Percentiles rank a stretch among this genome's conserved stretches.
These are phyloP conservation scores for Sylvia borin DNA, from an alignment of 2,797 vertebrate species.

Conservation along the genomic window DNA sequence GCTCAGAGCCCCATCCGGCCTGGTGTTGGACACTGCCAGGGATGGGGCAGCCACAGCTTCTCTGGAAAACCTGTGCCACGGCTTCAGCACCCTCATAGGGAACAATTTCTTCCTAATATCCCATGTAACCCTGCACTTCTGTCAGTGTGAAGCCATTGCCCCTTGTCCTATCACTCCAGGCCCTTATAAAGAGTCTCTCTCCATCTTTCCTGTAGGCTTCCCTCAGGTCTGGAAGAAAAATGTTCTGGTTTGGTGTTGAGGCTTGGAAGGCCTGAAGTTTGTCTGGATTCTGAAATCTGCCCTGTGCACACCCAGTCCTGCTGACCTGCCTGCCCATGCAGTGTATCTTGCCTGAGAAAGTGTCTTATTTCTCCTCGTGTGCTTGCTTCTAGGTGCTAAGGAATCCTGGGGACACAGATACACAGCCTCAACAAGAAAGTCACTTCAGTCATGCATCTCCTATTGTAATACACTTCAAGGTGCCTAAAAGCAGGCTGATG, in stretches of 20 bases:
- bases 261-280: background rate
- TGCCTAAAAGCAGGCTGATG: background rate
- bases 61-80: background rate
- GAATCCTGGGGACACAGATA: background rate
- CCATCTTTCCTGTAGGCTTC: background rate
- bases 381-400: background rate
- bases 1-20: background rate
- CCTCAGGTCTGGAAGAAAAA: background rate
- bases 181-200: background rate
- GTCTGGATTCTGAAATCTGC: background rate
- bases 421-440: background rate
- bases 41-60: background rate
- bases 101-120: background rate
- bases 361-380: background rate
- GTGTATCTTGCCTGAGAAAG: background rate
- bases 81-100: rapidly evolving
- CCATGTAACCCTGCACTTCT: rapidly evolving
- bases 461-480: background rate
- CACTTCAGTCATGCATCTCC: background rate
- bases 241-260: background rate
- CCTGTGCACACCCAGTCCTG: background rate
- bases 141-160: background rate
- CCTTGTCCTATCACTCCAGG: background rate
- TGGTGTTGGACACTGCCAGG: background rate
- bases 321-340: background rate